Percentiles rank a stretch among this genome's conserved stretches.
phyloP scores from a whole-genome alignment of 1,140 invertebrate genomes.

The Zaprionus davidi region DNA sequence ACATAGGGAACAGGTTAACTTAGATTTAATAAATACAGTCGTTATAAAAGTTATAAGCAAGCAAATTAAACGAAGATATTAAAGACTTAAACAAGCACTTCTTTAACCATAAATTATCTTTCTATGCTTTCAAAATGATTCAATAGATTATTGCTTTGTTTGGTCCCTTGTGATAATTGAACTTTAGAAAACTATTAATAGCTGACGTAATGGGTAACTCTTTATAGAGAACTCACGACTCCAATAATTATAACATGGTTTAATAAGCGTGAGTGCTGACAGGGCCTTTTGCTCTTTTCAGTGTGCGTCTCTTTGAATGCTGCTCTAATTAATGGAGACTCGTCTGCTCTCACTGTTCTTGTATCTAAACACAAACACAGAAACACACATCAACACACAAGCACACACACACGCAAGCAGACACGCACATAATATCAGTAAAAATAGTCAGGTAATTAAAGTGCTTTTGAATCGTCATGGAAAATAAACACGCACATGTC shows the following conservation, averaged over 20 bases:
- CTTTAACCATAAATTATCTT: too few relatives aligned
- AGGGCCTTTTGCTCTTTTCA: not conserved
- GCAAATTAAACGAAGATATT: too few relatives aligned
- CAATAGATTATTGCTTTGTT: not conserved
- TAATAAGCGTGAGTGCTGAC: slow-evolving; percentile 5
- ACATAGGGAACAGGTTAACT: not conserved
- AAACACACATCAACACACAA: not conserved
- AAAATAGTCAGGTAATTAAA: slow-evolving; percentile 9
- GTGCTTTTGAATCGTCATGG: slow-evolving; percentile 1
- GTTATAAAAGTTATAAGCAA: not conserved
- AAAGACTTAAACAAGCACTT: not conserved
- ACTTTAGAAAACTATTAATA: not conserved
- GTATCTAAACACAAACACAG: not conserved
- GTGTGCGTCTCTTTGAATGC: not conserved
- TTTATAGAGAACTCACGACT: not conserved
- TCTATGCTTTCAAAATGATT: not conserved
- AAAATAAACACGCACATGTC: slow-evolving; percentile 4
- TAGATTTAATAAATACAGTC: not conserved
- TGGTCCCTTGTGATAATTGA: not conserved
- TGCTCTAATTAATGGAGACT: slow-evolving; percentile 1
- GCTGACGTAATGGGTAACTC: not conserved
- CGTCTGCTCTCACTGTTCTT: not conserved
- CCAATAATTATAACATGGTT: not conserved
- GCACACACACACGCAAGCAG: not conserved
- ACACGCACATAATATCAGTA: not conserved